A percentile compares a stretch with the other conserved stretches of the same genome.
These are phyloP conservation scores for Tamandua tetradactyla DNA, from an alignment of 2,797 vertebrate genomes.

Conservation along the genomic window DNA sequence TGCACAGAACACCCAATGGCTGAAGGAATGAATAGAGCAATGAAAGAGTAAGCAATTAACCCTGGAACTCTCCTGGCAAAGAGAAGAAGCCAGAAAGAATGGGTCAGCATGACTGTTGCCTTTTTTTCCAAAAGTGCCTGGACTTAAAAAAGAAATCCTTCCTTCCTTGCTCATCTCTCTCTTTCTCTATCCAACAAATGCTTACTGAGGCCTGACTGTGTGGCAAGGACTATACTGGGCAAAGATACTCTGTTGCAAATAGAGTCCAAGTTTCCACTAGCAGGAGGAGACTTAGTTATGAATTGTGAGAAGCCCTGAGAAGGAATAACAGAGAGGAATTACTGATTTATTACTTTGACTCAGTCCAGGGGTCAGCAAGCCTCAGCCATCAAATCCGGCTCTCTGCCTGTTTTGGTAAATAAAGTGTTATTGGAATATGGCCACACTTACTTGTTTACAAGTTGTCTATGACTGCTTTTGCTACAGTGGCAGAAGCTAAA, in stretches of 20 bases:
- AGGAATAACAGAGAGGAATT: neutral
- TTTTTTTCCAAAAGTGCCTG: neutral
- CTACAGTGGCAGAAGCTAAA: neutral
- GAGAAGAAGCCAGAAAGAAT: neutral
- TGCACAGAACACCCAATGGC: neutral
- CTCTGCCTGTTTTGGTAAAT: conserved; percentile 11
- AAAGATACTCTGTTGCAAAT: neutral
- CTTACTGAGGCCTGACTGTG: neutral
- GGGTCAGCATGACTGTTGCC: neutral
- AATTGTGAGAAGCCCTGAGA: neutral
- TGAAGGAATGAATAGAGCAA: neutral
- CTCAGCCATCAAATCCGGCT: neutral
- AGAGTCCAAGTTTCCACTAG: neutral
- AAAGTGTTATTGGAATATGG: conserved; percentile 44
- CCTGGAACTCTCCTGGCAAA: neutral
- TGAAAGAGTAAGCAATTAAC: neutral
- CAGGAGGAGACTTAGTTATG: neutral
- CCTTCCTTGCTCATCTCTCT: neutral
- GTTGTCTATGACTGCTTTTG: neutral
- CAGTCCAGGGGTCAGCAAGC: neutral
- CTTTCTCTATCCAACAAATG: neutral
- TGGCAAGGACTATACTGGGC: neutral
- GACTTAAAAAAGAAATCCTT: neutral
- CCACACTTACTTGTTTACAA: neutral
- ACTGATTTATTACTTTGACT: neutral